phyloP scores from a whole-genome alignment of 2,113 vertebrate species.

The Mixornis gularis region DNA sequence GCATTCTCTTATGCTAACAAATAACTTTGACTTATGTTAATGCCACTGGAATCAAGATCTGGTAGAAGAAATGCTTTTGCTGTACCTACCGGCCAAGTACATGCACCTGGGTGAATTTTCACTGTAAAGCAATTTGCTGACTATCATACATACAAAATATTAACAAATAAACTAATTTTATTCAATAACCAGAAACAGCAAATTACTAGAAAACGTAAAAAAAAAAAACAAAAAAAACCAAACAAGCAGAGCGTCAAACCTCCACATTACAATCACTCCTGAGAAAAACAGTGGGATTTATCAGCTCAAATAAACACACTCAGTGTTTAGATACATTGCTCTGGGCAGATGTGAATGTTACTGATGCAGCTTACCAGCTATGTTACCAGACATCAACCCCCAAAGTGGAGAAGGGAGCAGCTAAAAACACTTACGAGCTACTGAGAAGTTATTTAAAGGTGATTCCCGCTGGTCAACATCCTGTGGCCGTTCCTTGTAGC shows the following conservation, averaged over 20 bases:
- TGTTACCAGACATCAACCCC: background rate
- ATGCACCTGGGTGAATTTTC: background rate
- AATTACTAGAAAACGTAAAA: background rate
- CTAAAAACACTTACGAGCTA: constrained; percentile 86
- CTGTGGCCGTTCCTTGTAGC: constrained; percentile 95
- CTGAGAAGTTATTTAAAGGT: constrained; percentile 97
- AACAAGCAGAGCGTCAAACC: background rate
- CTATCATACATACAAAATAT: background rate
- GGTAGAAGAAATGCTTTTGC: background rate
- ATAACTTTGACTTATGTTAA: background rate
- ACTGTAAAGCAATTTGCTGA: background rate
- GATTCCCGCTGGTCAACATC: constrained; percentile 92
- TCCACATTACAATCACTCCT: background rate
- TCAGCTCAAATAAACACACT: background rate
- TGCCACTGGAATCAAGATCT: background rate
- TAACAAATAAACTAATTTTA: background rate
- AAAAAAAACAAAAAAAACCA: background rate
- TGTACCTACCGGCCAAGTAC: background rate
- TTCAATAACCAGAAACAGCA: background rate
- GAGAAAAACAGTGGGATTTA: background rate
- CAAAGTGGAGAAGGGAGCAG: background rate
- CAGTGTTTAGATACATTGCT: accelerated
- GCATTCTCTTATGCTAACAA: background rate
- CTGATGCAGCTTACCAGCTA: background rate
- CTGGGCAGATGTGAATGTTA: background rate